Percentiles rank a stretch among this genome's conserved stretches.
Conservation (phyloP, 2,797 vertebrate species). For the Melanogrammus aeglefinus region DNA sequence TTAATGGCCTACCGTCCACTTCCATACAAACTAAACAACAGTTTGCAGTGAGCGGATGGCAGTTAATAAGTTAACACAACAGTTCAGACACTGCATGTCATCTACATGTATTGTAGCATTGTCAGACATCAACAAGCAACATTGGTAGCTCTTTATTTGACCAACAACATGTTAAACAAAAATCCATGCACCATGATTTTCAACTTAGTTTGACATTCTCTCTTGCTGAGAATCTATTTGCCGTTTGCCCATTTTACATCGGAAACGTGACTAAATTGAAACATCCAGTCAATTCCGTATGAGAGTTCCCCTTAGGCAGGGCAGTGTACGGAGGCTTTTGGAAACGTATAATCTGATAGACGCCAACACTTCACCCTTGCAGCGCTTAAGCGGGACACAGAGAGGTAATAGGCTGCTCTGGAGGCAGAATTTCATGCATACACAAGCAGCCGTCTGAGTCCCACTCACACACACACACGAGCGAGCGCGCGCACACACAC, state of each 20-base stretch:
- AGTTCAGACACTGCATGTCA: neutral
- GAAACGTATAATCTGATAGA: conserved; percentile 39
- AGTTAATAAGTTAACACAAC: neutral
- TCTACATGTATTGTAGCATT: neutral
- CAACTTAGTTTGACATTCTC: neutral
- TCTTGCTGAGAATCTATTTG: neutral
- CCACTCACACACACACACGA: neutral
- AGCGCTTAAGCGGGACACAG: conserved; percentile 44
- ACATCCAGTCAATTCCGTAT: neutral
- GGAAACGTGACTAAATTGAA: neutral
- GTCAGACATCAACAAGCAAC: neutral
- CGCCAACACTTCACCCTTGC: conserved; percentile 47
- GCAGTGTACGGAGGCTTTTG: conserved; percentile 28
- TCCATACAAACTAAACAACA: neutral
- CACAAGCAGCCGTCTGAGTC: conserved; percentile 5
- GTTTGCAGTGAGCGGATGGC: neutral
- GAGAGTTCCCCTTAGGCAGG: neutral
- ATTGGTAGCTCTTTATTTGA: neutral
- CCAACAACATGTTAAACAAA: neutral
- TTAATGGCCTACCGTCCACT: neutral
- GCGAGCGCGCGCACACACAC: neutral
- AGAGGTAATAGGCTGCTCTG: conserved; percentile 63
- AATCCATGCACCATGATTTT: neutral
- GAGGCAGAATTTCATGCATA: conserved; percentile 59
- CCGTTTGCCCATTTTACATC: neutral